Conservation (phyloP, 2,797 vertebrate genomes). For the Propithecus perrieri region DNA sequence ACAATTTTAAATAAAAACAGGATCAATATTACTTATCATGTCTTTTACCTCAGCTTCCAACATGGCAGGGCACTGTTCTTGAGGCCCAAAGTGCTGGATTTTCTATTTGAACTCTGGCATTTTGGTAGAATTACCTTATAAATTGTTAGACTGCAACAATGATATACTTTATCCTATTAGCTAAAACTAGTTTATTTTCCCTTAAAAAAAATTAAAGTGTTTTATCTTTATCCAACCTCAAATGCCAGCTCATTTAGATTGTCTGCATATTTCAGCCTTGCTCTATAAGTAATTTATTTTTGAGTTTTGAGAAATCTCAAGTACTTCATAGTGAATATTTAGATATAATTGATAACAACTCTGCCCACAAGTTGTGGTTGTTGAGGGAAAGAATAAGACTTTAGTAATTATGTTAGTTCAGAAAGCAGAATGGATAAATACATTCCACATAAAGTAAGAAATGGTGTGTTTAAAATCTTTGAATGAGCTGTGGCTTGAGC, state of each 20-base stretch:
- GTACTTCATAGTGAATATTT: slow-evolving; percentile 79
- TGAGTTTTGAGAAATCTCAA: slow-evolving; percentile 80
- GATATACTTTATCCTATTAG: slow-evolving; percentile 30
- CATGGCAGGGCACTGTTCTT: too few relatives aligned
- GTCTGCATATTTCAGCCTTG: slow-evolving; percentile 58
- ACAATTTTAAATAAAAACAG: slow-evolving; percentile 8
- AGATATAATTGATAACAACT: slow-evolving; percentile 77
- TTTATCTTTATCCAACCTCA: slow-evolving; percentile 73
- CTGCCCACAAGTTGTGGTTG: slow-evolving; percentile 78
- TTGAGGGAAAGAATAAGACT: slow-evolving; percentile 63
- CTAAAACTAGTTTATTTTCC: not conserved
- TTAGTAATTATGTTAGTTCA: slow-evolving; percentile 50
- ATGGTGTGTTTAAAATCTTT: slow-evolving; percentile 56
- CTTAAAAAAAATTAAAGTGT: slow-evolving; percentile 49
- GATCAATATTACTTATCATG: not conserved
- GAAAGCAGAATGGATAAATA: slow-evolving; percentile 67
- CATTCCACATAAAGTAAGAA: slow-evolving; percentile 59
- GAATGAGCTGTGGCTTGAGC: slow-evolving; percentile 68
- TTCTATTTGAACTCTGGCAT: not conserved
- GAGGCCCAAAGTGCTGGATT: not conserved
- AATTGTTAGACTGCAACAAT: slow-evolving; percentile 30
- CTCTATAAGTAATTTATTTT: slow-evolving; percentile 75
- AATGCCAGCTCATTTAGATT: slow-evolving; percentile 70
- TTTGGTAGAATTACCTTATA: slow-evolving; percentile 37
- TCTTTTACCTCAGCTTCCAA: not conserved